These are phyloP conservation scores for Drosophila tristis DNA, from an alignment of 1,140 invertebrate genomes.

Conservation along the genomic window DNA sequence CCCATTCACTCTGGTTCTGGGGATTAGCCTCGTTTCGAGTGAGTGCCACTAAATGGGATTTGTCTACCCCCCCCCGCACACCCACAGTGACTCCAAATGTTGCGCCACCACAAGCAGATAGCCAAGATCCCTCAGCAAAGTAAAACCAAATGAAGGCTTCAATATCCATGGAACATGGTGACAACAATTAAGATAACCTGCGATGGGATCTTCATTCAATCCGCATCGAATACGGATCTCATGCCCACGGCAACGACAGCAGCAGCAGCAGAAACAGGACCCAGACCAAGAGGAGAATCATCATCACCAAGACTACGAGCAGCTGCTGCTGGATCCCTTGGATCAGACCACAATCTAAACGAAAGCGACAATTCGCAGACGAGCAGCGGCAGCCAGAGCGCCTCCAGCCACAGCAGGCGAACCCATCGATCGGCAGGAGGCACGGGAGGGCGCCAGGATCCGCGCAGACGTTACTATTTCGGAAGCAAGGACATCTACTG, in stretches of 20 bases:
- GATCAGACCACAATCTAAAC: constrained; percentile 21
- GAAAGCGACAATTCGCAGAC: constrained; percentile 71
- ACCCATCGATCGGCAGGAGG: constrained; percentile 20
- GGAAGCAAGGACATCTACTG: constrained; percentile 78
- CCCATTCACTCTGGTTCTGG: constrained; percentile 6
- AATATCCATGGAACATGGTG: constrained; percentile 71
- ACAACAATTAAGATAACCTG: constrained; percentile 84
- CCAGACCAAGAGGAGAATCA: constrained; percentile 10
- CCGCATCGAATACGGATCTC: constrained; percentile 71
- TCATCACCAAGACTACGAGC: background rate
- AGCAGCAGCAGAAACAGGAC: constrained; percentile 7
- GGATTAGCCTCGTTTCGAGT: constrained; percentile 70
- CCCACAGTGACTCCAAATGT: constrained; percentile 17
- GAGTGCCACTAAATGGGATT: constrained; percentile 7
- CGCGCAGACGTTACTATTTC: constrained; percentile 67
- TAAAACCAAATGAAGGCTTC: constrained; percentile 17
- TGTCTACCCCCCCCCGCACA: constrained; percentile 6
- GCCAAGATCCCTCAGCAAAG: background rate
- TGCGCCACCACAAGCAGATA: constrained; percentile 5
- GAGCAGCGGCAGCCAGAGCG: constrained; percentile 60
- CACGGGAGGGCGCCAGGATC: constrained; percentile 35
- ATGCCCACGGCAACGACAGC: constrained; percentile 50
- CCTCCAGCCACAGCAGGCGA: constrained; percentile 31
- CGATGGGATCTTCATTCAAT: constrained; percentile 83
- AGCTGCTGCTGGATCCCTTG: too few relatives aligned